Base-by-base conservation (phyloP, 2,797 vertebrate species). In the Sebastes taczanowskii region DNA sequence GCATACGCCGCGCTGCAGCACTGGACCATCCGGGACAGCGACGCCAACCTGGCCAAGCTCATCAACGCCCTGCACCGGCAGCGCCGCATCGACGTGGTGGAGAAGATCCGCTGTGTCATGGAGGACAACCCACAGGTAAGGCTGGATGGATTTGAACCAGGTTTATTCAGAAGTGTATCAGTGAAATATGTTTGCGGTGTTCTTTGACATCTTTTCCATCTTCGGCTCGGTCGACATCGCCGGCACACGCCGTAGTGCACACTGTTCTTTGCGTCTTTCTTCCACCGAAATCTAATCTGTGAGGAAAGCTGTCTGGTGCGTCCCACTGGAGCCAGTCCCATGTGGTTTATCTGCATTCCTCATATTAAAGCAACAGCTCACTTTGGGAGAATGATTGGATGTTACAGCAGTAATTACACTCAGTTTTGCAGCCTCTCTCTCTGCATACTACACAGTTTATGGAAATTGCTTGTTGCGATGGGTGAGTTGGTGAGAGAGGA, bases 91-190 rank as follows among this genome's bases (percentile, higher is more conserved):
- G 98, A 99, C 0, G 97, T 99, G 22, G 98, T 99, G 83, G 98
- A 99, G 94, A 99, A 98, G 94, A 97, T 99, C 73, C 97, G 98
- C 1, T 96, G 96, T 8, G 92, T 99, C 83, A 99, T 99, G 97
- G 98, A 99, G 90, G 98, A 99, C 85, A 97, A 97, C 60, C 91
- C 96, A 1, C 97, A 98, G 97, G 98, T 99, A 95, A 95, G 87
- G 80, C 8, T 5, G 32, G n/a, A 23, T 3, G 11, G 20, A 25
- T 56, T 20, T 13, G n/a, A 60, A 46, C 20, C n/a, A 38, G 4
- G 23, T 42, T 71, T 11, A 68, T 53, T 69, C 16, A 46, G 23
- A 16, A 38, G 11, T 9, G 6, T 20, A 64, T 20, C 20, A 60
- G 55, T 7, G 8, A 69, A 22, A 60, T n/a, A 58, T 29, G 8